A percentile compares a stretch with the other conserved stretches of the same genome.
These are phyloP conservation scores for Myxocyprinus asiaticus DNA, from an alignment of 2,113 vertebrate species.

Conservation along the genomic window DNA sequence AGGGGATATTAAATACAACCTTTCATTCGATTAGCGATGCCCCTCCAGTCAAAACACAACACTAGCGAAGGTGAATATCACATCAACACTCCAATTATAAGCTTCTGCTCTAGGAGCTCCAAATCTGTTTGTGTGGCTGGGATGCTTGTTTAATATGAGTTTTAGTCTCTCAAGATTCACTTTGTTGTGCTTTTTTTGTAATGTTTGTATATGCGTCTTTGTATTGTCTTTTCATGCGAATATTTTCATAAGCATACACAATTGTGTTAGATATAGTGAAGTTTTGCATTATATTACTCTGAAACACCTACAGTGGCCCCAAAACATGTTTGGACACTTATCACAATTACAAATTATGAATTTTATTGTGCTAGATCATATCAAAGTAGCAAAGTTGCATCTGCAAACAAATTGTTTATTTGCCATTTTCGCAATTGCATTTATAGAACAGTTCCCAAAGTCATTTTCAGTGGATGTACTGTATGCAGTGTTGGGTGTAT, in stretches of 20 bases:
- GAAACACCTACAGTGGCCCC: no score
- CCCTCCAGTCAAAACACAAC: constrained; percentile 38
- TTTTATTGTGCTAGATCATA: no score
- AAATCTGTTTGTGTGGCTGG: constrained; percentile 27
- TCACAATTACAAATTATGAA: no score
- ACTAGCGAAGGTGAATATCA: not conserved
- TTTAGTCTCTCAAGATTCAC: not conserved
- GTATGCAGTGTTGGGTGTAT: no score
- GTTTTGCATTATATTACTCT: not conserved
- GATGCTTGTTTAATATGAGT: constrained; percentile 4
- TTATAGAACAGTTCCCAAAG: no score
- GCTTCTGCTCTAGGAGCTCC: constrained; percentile 2
- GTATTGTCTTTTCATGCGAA: not conserved
- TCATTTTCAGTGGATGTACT: no score
- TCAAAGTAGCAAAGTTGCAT: no score
- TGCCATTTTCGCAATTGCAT: no score
- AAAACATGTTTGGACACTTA: no score
- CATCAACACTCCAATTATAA: constrained; percentile 24
- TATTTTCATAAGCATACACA: not conserved
- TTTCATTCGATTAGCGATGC: constrained; percentile 50
- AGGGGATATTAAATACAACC: constrained; percentile 46
- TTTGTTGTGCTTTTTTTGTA: not conserved
- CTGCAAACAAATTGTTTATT: no score
- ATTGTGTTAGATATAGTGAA: not conserved
- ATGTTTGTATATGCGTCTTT: not conserved